Evolutionary conservation across 2,797 vertebrate species (phyloP), one percentile per base, ranked within the genome.

Genomic region (Enteromius treurensis): DNA sequence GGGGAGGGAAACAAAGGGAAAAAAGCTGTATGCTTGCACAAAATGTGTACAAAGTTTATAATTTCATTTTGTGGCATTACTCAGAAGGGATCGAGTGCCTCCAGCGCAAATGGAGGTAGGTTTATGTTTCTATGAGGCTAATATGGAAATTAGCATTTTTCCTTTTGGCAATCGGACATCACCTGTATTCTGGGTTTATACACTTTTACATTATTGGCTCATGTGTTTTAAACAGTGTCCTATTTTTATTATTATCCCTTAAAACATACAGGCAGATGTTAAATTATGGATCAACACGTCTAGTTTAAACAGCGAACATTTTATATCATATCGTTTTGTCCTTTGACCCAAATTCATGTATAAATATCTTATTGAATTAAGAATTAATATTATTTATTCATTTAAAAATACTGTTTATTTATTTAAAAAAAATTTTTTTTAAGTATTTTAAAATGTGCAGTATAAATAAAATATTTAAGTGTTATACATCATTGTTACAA

Each of bases 21-120:
- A 64, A 40, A 40, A 77, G 14, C 29, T 73, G 53, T 53, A 42
- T 62, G 51, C 40, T 75, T 81, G 71, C 51, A 79, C 14, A 67
- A 87, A 89, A 84, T 82, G 76, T 83, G 88, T 79, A 84, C 83
- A 89, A 86, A 89, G 87, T 86, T 88, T 69, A 60, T 34, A 78
- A 34, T 78, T 55, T 80, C 32, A 34, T 70, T 80, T 64, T 45
- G 58, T 42, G 53, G 42, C 58, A 37, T 65, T 29, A 60, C 42
- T 68, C 40, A 21, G 68, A 67, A 14, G 34, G n/a, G 34, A 17
- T 21, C 15, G 19, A 42, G 53, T 37, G 51, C 23, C 68, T 29
- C 69, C 51, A n/a, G 58, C 21, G 81, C 79, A 64, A 40, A 49
- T 85, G 69, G 29, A 85, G 87, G 88, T 89, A 83, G 40, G 82